Evolutionary conservation across 1,140 invertebrate genomes (phyloP), one percentile per base, ranked within the genome.

Genomic region (Zophobas morio): DNA sequence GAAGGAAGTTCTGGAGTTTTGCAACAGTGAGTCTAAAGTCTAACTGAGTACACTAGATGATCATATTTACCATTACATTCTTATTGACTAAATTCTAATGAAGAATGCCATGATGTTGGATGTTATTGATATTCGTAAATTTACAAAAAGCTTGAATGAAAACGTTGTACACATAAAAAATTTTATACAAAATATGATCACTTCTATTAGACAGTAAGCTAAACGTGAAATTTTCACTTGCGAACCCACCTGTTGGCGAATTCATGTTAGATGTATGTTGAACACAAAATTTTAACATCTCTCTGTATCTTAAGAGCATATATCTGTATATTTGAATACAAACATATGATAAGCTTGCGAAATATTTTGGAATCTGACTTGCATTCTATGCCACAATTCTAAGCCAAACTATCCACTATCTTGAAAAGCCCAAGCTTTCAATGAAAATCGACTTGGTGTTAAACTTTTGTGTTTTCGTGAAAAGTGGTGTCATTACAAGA

Each of bases 1-100:
- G 56, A 54, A 73, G 49, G 51, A 72, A 72, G 51, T 72, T 72
- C 36, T 8, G 36, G 32, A 73, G 51, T 56, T 73, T 53, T 46
- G 37, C 51, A 71, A 1, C 2, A 35, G 32, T 72, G 36, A 53
- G 5, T 51, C 32, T 56, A 36, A 20, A 70, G 2, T 35, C 70
- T 56, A 56, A 56, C 37, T 37, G 54, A 53, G 49, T 42, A 53
- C 36, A 56, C 40, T 42, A 54, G 37, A 39, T 56, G n/a, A 6
- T 56, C 36, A 53, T 54, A 5, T 1, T 56, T 35, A 5, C 34
- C 47, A 32, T 39, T 37, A 72, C n/a, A 34, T 51, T 72, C 6
- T 35, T 54, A 1, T 54, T 73, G 3, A 56, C 49, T 40, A 73
- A 73, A 71, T 8, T 33, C 42, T 51, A 49, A 71, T 49, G 34